Evolutionary conservation across 1,140 invertebrate genomes (phyloP).

Genomic region (Drosophila nigrodunni): DNA sequence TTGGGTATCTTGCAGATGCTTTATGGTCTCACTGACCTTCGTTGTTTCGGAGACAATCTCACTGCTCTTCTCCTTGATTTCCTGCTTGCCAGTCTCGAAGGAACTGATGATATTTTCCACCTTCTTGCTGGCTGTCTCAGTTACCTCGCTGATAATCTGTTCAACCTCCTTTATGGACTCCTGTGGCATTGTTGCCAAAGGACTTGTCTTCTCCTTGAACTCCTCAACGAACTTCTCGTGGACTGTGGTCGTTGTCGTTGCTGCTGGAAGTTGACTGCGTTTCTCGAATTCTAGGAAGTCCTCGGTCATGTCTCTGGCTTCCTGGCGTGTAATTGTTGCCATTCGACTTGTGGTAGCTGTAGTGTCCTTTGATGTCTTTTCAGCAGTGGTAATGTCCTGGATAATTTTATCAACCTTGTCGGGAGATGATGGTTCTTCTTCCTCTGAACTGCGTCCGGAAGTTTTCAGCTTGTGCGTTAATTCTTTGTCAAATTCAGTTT

Average conservation of each 20-base stretch:
- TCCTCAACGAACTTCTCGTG: slow-evolving; percentile 79
- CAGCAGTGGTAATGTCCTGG: slow-evolving; percentile 71
- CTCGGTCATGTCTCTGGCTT: slow-evolving; percentile 74
- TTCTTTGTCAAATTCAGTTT: slow-evolving; percentile 84
- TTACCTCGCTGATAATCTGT: slow-evolving; percentile 69
- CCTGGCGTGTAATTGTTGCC: slow-evolving; percentile 67
- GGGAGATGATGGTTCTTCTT: slow-evolving; percentile 63
- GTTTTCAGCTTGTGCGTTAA: slow-evolving; percentile 80
- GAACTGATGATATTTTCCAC: slow-evolving; percentile 72
- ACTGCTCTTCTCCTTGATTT: slow-evolving; percentile 14
- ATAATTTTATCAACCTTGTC: slow-evolving; percentile 74
- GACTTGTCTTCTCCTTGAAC: slow-evolving; percentile 72
- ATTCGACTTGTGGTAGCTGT: slow-evolving; percentile 50
- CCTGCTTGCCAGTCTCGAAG: slow-evolving; percentile 58
- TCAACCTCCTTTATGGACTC: slow-evolving; percentile 63
- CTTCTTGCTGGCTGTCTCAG: slow-evolving; percentile 69
- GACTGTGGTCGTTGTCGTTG: slow-evolving; percentile 44
- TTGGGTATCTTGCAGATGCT: slow-evolving; percentile 66
- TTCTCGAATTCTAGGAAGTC: slow-evolving; percentile 78
- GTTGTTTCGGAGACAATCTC: slow-evolving; percentile 51
- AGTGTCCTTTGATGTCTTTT: slow-evolving; percentile 64
- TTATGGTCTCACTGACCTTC: slow-evolving; percentile 74
- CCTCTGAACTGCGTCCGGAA: slow-evolving; percentile 77
- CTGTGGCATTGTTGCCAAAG: slow-evolving; percentile 53
- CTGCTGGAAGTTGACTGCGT: slow-evolving; percentile 68